phyloP scores from a whole-genome alignment of 2,113 vertebrate genomes.

The Montifringilla adamsi region DNA sequence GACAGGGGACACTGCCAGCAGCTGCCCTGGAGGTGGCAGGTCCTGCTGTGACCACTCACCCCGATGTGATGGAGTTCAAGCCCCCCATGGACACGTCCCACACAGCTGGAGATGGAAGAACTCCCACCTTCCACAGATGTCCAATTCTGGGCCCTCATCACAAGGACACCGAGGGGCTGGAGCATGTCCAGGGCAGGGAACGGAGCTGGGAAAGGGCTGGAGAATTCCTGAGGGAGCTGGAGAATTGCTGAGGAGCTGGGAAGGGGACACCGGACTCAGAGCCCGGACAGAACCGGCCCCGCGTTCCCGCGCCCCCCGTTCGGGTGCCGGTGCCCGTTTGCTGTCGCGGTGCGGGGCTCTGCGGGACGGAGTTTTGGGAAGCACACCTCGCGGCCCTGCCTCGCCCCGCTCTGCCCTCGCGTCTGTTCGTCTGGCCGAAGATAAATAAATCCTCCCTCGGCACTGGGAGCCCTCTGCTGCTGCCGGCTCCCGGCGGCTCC shows the following conservation, averaged over 20 bases:
- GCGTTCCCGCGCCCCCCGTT: neutral
- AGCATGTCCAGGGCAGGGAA: neutral
- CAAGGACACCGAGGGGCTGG: neutral
- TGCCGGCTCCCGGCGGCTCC: rapidly evolving
- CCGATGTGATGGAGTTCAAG: neutral
- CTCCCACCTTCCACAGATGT: neutral
- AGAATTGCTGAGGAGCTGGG: too few species aligned
- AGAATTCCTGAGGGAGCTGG: neutral
- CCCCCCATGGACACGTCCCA: neutral
- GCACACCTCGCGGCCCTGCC: too few species aligned
- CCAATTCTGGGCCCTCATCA: neutral
- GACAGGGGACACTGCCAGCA: neutral
- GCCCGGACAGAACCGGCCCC: neutral
- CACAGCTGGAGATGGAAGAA: neutral
- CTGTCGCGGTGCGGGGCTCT: neutral
- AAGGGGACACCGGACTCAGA: too few species aligned
- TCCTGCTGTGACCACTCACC: neutral
- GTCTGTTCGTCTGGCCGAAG: neutral
- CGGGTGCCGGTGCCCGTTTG: too few species aligned
- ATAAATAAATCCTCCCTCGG: neutral
- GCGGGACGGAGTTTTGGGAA: neutral
- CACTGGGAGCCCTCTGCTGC: neutral
- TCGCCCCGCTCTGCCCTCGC: too few species aligned
- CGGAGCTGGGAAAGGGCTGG: neutral
- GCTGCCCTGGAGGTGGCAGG: neutral